phyloP scores from a whole-genome alignment of 2,797 vertebrate genomes.

The Esox masquinongy region DNA sequence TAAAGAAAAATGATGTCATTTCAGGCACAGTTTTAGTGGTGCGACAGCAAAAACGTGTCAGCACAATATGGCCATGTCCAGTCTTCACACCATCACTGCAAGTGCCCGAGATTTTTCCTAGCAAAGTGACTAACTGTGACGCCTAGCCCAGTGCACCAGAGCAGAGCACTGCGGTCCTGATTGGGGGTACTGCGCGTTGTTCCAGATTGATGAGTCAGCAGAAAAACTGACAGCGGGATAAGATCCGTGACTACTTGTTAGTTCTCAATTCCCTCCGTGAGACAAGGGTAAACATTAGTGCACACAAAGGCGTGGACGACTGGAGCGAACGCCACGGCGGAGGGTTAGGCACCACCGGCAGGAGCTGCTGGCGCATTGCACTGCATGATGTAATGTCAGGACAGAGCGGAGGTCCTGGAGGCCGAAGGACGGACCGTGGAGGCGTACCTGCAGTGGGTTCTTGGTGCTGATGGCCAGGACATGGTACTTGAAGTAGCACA shows the following conservation, averaged over 20 bases:
- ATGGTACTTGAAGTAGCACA: slow-evolving; percentile 87
- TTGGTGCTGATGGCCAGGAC: slow-evolving; percentile 86
- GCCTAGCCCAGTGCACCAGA: slow-evolving; percentile 22
- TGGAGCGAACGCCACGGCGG: not conserved
- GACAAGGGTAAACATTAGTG: not conserved
- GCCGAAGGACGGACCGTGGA: not conserved
- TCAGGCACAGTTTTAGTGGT: slow-evolving; percentile 56
- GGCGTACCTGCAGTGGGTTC: slow-evolving; percentile 81
- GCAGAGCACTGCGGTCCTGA: slow-evolving; percentile 6
- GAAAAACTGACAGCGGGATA: not conserved
- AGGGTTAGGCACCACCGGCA: not conserved
- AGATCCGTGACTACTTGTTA: not conserved
- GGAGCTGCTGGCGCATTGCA: not conserved
- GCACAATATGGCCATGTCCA: slow-evolving; percentile 55
- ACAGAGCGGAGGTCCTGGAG: not conserved
- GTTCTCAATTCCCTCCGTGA: not conserved
- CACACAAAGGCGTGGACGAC: not conserved
- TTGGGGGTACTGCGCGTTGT: not conserved
- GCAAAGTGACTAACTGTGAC: slow-evolving; percentile 13
- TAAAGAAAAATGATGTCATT: not conserved
- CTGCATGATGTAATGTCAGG: not conserved
- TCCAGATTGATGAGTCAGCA: not conserved
- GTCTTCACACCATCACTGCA: slow-evolving; percentile 42
- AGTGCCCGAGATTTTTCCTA: slow-evolving; percentile 45
- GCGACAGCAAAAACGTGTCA: slow-evolving; percentile 58